These are phyloP conservation scores for Corythornis madagascariensis DNA, from an alignment of 2,113 vertebrate genomes.

Conservation along the genomic window DNA sequence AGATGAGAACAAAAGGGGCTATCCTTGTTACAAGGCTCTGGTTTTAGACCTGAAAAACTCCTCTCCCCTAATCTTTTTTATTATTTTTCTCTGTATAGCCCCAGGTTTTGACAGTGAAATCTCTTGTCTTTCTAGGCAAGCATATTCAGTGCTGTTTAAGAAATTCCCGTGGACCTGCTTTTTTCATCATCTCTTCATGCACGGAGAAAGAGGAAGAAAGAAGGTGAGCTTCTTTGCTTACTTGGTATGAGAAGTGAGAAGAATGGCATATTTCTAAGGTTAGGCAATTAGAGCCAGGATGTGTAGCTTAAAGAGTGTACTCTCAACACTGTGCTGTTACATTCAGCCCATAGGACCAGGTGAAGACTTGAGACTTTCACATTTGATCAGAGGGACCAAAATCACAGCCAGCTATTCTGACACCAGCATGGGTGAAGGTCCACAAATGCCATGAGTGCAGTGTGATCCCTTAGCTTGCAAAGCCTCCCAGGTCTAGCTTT, in stretches of 20 bases:
- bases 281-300: neutral
- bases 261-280: neutral
- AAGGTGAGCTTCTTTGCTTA: neutral
- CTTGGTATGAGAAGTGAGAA: neutral
- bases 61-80: slow-evolving; percentile 14
- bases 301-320: neutral
- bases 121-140: neutral
- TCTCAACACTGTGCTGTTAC: neutral
- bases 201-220: neutral
- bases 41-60: slow-evolving; percentile 16
- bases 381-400: neutral
- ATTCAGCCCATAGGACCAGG: neutral
- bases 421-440: neutral
- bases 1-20: slow-evolving; percentile 37
- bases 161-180: neutral
- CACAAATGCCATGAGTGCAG: neutral
- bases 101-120: slow-evolving; percentile 19
- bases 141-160: neutral
- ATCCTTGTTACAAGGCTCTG: slow-evolving; percentile 45
- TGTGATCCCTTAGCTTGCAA: neutral
- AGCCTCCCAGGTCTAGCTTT: neutral
- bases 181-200: neutral
- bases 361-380: neutral
- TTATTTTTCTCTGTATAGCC: slow-evolving; percentile 22
- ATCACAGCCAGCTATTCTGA: neutral